Evolutionary conservation across 2,113 vertebrate genomes (phyloP), one percentile per base, ranked within the genome.

Genomic region (Muntiacus reevesi): DNA sequence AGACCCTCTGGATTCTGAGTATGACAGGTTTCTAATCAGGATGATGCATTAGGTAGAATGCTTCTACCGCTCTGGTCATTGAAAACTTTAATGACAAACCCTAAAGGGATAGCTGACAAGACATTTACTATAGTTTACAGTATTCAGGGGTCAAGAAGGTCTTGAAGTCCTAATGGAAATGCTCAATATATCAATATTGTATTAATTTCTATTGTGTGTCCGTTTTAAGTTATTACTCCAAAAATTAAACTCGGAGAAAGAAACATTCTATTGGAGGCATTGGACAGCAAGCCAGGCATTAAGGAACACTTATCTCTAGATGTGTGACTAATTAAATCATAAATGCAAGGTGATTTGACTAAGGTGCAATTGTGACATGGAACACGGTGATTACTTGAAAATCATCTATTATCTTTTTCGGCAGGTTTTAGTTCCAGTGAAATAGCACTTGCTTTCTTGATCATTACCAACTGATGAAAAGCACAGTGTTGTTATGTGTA

Each of bases 21-120:
- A 40, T 96, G 96, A 87, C 98, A 94, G 88, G 30, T 88, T 94
- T 97, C 95, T 97, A 97, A 96, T 93, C 81, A 90, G 89, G 95
- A 60, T 95, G 96, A 96, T 97, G 71, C 81, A 92, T 94, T 82
- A 78, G 89, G 55, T 52, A 57, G 71, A 78, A 95, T 93, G 92
- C 81, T 89, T 83, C 19, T 95, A 64, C 84, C 93, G 25, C 91
- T 92, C 21, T 83, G 92, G 91, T 96, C 96, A 1, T 13, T 43
- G 64, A 60, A 86, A 96, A 74, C 97, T 98, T 97, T 84, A 91
- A 82, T 96, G 81, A 54, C 89, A 36, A 89, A 86, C 62, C 95
- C 55, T 97, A 28, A 59, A 96, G 83, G 93, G 87, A n/a, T 11
- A 50, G 57, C 59, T 36, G 55, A 16, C 52, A 60, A 91, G 74